A percentile compares a stretch with the other conserved stretches of the same genome.
These are phyloP conservation scores for Clinocottus analis DNA, from an alignment of 2,113 vertebrate genomes.

Conservation along the genomic window DNA sequence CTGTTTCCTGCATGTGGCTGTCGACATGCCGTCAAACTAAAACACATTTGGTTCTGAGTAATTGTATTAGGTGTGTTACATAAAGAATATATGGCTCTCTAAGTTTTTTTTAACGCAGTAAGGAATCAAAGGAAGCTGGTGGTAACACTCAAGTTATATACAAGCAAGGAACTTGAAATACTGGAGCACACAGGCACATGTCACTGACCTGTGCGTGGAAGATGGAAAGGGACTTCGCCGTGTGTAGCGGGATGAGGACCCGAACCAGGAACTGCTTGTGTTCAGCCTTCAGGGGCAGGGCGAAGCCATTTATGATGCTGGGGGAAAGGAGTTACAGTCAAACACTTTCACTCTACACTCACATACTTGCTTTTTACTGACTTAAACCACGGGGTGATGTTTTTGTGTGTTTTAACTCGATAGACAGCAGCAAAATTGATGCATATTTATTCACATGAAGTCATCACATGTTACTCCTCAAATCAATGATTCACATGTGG, in stretches of 20 bases:
- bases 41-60: not conserved
- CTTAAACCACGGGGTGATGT: not conserved
- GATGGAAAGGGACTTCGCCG: constrained; percentile 92
- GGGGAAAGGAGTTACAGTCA: not conserved
- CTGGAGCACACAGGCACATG: too few relatives aligned
- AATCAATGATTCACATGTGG: not conserved
- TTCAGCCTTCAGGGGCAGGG: constrained; percentile 92
- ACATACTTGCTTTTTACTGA: not conserved
- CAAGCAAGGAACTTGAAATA: not conserved
- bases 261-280: constrained; percentile 95
- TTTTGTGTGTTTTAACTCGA: not conserved
- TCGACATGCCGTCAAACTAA: not conserved
- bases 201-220: constrained; percentile 92
- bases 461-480: not conserved
- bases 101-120: not conserved
- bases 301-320: constrained; percentile 95
- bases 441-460: not conserved
- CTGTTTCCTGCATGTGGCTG: not conserved
- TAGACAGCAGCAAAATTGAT: not conserved
- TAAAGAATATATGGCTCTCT: not conserved
- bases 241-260: constrained; percentile 92
- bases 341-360: not conserved
- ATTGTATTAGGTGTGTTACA: not conserved
- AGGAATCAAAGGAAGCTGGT: not conserved
- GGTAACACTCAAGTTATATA: too few relatives aligned